phyloP scores from a whole-genome alignment of 2,113 vertebrate genomes.

The Leucopsar rothschildi region DNA sequence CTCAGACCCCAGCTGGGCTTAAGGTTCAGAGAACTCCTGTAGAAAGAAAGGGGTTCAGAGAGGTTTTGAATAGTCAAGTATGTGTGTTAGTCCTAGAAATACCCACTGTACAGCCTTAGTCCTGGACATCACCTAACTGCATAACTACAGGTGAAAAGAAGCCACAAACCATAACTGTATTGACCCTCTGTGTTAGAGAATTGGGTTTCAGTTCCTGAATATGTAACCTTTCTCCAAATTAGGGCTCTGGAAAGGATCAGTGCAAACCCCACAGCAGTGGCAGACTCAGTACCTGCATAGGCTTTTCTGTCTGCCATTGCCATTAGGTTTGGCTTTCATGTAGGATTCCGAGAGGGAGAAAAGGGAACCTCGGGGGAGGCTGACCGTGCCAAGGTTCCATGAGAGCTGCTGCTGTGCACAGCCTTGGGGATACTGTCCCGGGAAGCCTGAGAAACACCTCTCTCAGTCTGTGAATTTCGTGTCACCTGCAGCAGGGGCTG shows the following conservation, averaged over 20 bases:
- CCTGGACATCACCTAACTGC: neutral
- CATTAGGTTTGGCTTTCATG: neutral
- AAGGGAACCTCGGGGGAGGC: neutral
- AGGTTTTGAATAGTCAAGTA: neutral
- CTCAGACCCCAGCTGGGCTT: neutral
- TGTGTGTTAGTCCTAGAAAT: neutral
- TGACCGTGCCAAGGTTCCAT: neutral
- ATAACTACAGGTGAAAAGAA: neutral
- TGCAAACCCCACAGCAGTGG: neutral
- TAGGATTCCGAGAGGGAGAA: neutral
- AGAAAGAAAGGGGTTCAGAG: neutral
- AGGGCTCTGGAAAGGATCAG: neutral
- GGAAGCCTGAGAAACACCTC: neutral
- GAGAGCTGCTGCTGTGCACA: neutral
- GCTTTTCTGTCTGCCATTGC: neutral
- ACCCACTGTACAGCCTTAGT: neutral
- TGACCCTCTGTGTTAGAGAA: neutral
- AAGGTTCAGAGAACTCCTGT: neutral
- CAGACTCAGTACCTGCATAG: neutral
- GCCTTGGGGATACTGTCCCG: neutral
- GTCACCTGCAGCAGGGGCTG: neutral
- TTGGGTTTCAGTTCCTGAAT: neutral
- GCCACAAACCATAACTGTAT: neutral
- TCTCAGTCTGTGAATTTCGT: fast-evolving
- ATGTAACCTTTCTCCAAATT: neutral